These are phyloP conservation scores for Hydrozoanthus gracilis DNA, from an alignment of 92 coral and sea anemone species.

Conservation along the genomic window DNA sequence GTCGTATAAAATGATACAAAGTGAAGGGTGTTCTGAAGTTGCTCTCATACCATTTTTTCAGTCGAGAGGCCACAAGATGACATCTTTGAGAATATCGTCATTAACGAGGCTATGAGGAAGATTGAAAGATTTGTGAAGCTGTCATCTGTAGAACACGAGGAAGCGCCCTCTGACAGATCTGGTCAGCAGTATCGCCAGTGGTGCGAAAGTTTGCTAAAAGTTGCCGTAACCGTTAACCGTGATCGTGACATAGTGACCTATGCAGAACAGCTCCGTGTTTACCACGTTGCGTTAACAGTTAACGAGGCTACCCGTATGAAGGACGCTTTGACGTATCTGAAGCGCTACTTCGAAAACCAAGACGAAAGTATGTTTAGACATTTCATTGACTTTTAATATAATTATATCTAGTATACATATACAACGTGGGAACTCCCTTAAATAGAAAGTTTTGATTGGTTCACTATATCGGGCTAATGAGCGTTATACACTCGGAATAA, in stretches of 20 bases:
- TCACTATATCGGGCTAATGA: no score
- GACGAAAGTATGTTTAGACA: background rate
- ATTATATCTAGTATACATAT: background rate
- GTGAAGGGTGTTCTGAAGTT: background rate
- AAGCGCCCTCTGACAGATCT: constrained; percentile 31
- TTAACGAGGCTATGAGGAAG: constrained; percentile 60
- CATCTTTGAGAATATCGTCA: constrained; percentile 63
- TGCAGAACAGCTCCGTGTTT: constrained; percentile 66
- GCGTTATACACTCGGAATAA: no score
- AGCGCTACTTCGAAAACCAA: constrained; percentile 4
- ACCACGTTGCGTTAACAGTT: constrained; percentile 69
- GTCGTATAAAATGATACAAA: background rate
- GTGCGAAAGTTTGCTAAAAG: constrained; percentile 69
- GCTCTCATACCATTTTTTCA: background rate
- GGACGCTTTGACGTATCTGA: constrained; percentile 63
- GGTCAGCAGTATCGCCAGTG: constrained; percentile 91
- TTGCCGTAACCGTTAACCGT: constrained; percentile 44
- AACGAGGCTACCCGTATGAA: constrained; percentile 62
- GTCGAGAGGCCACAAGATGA: constrained; percentile 45
- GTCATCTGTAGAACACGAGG: background rate
- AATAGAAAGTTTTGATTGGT: no score
- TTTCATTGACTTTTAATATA: background rate
- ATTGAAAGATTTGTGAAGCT: constrained; percentile 61
- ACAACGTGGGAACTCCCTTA: background rate
- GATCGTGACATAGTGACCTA: constrained; percentile 71